phyloP scores from a whole-genome alignment of 2,113 vertebrate genomes.

The Pseudolaguvia tuberculata region DNA sequence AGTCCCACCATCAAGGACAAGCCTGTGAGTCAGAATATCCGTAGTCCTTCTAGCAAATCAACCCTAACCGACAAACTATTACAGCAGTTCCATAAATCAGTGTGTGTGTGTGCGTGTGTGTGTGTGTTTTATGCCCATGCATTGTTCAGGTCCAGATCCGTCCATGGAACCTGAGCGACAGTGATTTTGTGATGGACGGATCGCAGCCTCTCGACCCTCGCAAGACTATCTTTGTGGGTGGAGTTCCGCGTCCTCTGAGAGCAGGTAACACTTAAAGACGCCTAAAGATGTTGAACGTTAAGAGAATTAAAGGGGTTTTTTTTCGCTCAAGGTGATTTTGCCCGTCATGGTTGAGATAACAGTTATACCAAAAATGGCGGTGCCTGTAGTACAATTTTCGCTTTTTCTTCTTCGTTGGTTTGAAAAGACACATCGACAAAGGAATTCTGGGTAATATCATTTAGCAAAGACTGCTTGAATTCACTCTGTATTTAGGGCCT shows the following conservation, averaged over 20 bases:
- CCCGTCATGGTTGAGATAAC: too few species aligned
- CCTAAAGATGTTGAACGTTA: background rate
- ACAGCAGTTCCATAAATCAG: too few species aligned
- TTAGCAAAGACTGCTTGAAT: too few species aligned
- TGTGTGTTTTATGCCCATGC: too few species aligned
- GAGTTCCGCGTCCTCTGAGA: slow-evolving; percentile 90
- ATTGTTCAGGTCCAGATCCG: slow-evolving; percentile 88
- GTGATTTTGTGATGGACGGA: slow-evolving; percentile 98
- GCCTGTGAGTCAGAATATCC: slow-evolving; percentile 76
- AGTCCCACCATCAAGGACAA: slow-evolving; percentile 99
- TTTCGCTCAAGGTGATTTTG: too few species aligned
- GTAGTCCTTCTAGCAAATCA: background rate
- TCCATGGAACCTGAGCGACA: slow-evolving; percentile 96
- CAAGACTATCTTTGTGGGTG: slow-evolving; percentile 98
- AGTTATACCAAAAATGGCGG: too few species aligned
- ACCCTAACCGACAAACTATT: background rate
- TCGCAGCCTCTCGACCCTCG: slow-evolving; percentile 95
- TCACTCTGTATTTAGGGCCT: too few species aligned
- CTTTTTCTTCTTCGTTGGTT: too few species aligned
- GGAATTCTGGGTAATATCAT: too few species aligned
- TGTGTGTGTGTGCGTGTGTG: background rate
- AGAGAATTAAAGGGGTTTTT: background rate
- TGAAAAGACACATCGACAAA: too few species aligned
- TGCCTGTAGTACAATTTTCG: too few species aligned
- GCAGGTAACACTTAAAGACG: slow-evolving; percentile 69